Evolutionary conservation across 2,113 vertebrate genomes (phyloP).

Genomic region (Seriola aureovittata): DNA sequence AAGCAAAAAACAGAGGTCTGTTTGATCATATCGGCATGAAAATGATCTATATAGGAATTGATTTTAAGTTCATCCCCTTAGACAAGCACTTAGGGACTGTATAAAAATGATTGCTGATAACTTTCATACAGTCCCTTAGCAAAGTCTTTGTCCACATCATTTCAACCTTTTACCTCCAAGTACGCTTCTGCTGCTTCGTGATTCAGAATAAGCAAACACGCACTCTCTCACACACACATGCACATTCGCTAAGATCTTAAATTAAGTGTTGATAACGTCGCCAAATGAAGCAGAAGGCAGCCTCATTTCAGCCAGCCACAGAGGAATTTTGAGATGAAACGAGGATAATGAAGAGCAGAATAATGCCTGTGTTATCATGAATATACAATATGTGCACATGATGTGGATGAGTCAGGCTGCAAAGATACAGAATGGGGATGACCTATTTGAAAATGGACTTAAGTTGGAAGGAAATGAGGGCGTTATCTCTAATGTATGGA

Average conservation of each 20-base stretch:
- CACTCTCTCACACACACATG: neutral
- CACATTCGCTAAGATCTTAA: neutral
- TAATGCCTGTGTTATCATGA: slow-evolving; percentile 41
- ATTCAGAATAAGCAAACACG: slow-evolving; percentile 2
- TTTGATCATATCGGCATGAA: no score
- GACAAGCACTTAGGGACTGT: neutral
- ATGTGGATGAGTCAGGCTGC: slow-evolving; percentile 41
- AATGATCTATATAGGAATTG: no score
- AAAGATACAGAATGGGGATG: slow-evolving; percentile 38
- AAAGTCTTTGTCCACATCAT: neutral
- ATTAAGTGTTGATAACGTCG: slow-evolving; percentile 24
- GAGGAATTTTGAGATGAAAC: slow-evolving; percentile 27
- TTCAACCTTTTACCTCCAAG: neutral
- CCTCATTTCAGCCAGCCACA: slow-evolving; percentile 20
- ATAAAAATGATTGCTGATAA: neutral
- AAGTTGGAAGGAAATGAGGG: slow-evolving; percentile 48
- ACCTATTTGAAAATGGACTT: slow-evolving; percentile 47
- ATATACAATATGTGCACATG: slow-evolving; percentile 1
- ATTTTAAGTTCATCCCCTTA: neutral
- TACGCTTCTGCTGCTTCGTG: slow-evolving; percentile 2
- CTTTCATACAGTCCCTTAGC: slow-evolving; percentile 6
- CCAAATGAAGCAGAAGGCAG: slow-evolving; percentile 37
- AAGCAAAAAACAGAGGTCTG: no score
- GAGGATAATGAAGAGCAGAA: slow-evolving; percentile 28
- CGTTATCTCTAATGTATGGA: slow-evolving; percentile 63